Evolutionary conservation across 2,888 invertebrate genomes (phyloP).

Genomic region (Spialia ferax): DNA sequence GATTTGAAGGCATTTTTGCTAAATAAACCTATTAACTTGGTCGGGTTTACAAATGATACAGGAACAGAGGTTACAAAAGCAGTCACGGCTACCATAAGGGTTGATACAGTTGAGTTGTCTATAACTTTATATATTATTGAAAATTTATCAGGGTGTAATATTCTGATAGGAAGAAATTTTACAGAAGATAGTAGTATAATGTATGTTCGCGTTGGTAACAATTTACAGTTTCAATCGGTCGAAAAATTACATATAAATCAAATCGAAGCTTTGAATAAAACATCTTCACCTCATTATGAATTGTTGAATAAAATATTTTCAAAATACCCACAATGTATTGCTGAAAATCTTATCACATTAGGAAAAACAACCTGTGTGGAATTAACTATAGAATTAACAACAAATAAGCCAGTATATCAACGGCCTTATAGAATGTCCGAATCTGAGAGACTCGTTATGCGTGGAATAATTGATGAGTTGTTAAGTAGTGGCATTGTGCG

Average conservation of each 20-base stretch:
- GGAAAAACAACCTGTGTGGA: slow-evolving; percentile 44
- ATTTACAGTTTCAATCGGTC: slow-evolving; percentile 35
- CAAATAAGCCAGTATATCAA: slow-evolving; percentile 41
- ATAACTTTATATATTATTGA: slow-evolving; percentile 40
- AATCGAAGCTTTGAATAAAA: slow-evolving; percentile 10
- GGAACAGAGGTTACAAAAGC: slow-evolving; percentile 27
- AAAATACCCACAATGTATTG: slow-evolving; percentile 40
- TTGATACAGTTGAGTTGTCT: slow-evolving; percentile 39
- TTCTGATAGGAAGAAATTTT: slow-evolving; percentile 47
- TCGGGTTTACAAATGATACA: slow-evolving; percentile 41
- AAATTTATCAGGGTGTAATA: slow-evolving; percentile 34
- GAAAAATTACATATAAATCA: not conserved
- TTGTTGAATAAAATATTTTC: slow-evolving; percentile 37
- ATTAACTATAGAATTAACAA: slow-evolving; percentile 41
- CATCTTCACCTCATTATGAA: not conserved
- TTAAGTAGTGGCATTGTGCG: slow-evolving; percentile 24
- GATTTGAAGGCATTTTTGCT: slow-evolving; percentile 33
- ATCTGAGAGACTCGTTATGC: slow-evolving; percentile 30
- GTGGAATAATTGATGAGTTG: slow-evolving; percentile 43
- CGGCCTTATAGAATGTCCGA: slow-evolving; percentile 46
- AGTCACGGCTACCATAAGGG: slow-evolving; percentile 17
- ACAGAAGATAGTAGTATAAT: slow-evolving; percentile 44
- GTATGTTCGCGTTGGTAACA: slow-evolving; percentile 43
- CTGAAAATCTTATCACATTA: slow-evolving; percentile 40
- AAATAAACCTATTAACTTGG: slow-evolving; percentile 30